Conservation (phyloP, 2,888 invertebrate genomes). For the Poecilus cupreus region DNA sequence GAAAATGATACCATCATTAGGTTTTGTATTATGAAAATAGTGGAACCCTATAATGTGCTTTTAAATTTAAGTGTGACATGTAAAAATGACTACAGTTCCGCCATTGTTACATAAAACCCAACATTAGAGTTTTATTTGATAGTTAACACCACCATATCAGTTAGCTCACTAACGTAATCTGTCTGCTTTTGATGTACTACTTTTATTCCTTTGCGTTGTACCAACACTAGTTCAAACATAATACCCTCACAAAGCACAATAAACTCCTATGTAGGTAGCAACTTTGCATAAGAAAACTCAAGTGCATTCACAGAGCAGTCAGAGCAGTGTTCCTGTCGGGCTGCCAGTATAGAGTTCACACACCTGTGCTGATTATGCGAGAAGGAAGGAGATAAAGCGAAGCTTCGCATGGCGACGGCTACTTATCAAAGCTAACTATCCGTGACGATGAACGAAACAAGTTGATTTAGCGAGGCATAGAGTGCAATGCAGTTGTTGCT, state of each 20-base stretch:
- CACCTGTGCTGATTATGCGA: constrained; percentile 10
- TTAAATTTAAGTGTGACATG: too few species aligned
- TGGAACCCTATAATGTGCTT: too few species aligned
- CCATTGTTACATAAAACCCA: too few species aligned
- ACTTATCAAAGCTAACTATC: constrained; percentile 49
- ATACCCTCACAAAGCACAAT: constrained; percentile 3
- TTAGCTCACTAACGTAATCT: too few species aligned
- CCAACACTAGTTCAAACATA: not conserved
- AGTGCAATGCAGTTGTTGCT: not conserved
- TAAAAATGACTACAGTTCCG: too few species aligned
- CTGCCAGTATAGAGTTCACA: not conserved
- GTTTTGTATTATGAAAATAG: too few species aligned
- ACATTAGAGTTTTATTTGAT: too few species aligned
- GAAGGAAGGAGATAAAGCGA: not conserved
- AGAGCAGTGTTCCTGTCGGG: not conserved
- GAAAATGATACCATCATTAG: too few species aligned
- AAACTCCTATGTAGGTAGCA: not conserved
- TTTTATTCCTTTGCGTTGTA: not conserved
- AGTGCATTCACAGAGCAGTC: not conserved
- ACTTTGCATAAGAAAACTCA: constrained; percentile 44
- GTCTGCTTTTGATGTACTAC: not conserved
- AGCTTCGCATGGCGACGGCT: not conserved
- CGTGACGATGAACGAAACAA: constrained; percentile 36
- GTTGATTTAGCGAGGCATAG: constrained; percentile 19
- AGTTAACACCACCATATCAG: too few species aligned